Evolutionary conservation across 2,888 invertebrate genomes (phyloP), one percentile per base, ranked within the genome.

Genomic region (Frankliniella fusca): DNA sequence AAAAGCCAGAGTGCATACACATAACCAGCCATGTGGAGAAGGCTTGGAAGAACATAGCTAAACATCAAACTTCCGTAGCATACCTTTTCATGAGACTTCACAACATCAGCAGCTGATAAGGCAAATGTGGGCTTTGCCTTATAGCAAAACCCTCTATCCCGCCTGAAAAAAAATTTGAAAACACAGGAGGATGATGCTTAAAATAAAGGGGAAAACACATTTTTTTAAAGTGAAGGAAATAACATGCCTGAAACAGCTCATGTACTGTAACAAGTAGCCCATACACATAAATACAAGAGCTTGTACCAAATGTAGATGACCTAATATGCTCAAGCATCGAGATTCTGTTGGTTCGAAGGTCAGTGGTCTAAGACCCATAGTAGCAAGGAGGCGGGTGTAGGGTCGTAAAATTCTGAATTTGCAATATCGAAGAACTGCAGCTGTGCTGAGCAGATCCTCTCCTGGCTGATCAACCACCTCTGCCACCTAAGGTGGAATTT

Each of bases 331-430:
- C 15, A 91, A 89, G 85, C 90, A 91, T 85, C 90, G 90, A 80
- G 92, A 91, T 80, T 91, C 90, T 84, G 93, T 92, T 0, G 90
- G 89, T 38, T 90, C 93, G 79, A 91, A 90, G 70, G 90, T 88
- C 50, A 93, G 90, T 18, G 95, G 94, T 85, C 94, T 91, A 84
- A 95, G 89, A 23, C 95, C 95, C 89, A 94, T 93, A 80, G 94
- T 88, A 49, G 93, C 92, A 85, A 95, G 88, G 9, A 95, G 89
- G 85, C 93, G 90, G 84, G 95, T 89, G 87, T 95, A 95, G 0
- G 95, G 95, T 65, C 91, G 90, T 82, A 95, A 89, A 87, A 95
- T 94, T 92, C 94, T 94, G 82, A 91, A 92, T 89, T 95, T 94
- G 89, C 95, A 95, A 86, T 94, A 94, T 87, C 92, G 92, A 87